phyloP scores from a whole-genome alignment of 2,113 vertebrate genomes.

The Limnothrissa miodon region DNA sequence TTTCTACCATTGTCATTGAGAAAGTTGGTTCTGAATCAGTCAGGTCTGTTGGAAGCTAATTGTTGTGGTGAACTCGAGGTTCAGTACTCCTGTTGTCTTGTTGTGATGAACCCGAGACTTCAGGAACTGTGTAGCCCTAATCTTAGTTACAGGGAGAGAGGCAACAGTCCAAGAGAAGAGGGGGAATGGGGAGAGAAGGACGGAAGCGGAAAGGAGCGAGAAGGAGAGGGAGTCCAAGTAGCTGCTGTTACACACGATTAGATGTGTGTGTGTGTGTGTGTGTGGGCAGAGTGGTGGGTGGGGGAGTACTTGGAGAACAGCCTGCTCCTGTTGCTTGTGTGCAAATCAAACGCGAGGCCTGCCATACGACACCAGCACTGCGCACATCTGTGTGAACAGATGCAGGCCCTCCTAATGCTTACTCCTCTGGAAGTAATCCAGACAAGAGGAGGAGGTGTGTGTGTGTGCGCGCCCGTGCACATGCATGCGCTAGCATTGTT shows the following conservation, averaged over 20 bases:
- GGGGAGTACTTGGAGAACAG: not conserved
- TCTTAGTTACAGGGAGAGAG: not conserved
- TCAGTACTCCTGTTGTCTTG: too few species aligned
- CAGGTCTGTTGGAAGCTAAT: too few species aligned
- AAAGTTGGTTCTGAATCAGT: too few species aligned
- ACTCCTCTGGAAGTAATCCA: not conserved
- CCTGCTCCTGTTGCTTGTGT: not conserved
- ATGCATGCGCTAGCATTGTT: not conserved
- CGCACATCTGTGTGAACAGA: constrained; percentile 8
- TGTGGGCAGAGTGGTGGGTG: not conserved
- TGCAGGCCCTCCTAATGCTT: not conserved
- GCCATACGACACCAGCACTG: not conserved
- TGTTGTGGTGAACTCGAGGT: too few species aligned
- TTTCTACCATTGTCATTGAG: too few species aligned
- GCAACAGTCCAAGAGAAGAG: not conserved
- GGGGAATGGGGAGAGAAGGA: not conserved
- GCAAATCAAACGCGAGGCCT: not conserved
- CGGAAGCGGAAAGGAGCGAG: not conserved
- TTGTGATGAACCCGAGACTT: too few species aligned
- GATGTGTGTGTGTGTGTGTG: not conserved
- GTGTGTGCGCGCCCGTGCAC: too few species aligned
- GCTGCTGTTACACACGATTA: not conserved
- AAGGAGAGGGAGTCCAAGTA: not conserved
- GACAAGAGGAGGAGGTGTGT: not conserved
- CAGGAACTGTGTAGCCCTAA: too few species aligned